phyloP scores from a whole-genome alignment of 2,113 vertebrate species.

The Marmota flaviventris region DNA sequence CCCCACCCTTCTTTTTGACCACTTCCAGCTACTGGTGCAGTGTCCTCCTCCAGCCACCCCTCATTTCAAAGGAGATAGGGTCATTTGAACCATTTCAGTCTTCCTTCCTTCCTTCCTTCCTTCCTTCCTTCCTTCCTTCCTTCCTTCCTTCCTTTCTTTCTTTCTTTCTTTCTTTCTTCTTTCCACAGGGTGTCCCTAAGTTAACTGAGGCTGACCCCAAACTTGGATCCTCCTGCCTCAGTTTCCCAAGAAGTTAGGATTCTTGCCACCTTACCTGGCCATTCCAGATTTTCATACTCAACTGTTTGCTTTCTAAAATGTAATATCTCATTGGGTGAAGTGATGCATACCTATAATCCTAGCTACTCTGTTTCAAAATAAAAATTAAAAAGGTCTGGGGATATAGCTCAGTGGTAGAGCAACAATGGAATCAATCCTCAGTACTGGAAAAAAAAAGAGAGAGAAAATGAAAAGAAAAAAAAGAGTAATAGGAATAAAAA shows the following conservation, averaged over 20 bases:
- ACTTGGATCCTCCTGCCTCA: neutral
- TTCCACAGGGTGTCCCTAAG: neutral
- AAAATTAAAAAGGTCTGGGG: neutral
- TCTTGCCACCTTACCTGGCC: neutral
- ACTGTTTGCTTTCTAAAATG: neutral
- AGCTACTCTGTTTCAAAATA: too few relatives aligned
- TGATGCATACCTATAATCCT: too few relatives aligned
- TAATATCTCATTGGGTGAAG: neutral
- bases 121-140: neutral
- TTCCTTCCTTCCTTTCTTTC: accelerated
- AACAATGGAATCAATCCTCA: neutral
- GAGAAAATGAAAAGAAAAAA: too few relatives aligned
- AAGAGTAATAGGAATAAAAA: neutral
- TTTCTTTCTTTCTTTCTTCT: accelerated
- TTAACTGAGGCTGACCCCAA: neutral
- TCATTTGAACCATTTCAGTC: neutral
- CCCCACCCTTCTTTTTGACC: neutral
- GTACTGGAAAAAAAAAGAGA: neutral
- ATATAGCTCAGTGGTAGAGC: neutral
- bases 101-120: neutral
- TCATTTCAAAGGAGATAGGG: neutral
- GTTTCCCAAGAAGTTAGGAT: neutral
- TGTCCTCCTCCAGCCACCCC: neutral
- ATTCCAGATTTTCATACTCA: neutral
- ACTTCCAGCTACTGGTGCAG: neutral